phyloP scores from a whole-genome alignment of 1,140 invertebrate genomes.

The Apolygus lucorum region DNA sequence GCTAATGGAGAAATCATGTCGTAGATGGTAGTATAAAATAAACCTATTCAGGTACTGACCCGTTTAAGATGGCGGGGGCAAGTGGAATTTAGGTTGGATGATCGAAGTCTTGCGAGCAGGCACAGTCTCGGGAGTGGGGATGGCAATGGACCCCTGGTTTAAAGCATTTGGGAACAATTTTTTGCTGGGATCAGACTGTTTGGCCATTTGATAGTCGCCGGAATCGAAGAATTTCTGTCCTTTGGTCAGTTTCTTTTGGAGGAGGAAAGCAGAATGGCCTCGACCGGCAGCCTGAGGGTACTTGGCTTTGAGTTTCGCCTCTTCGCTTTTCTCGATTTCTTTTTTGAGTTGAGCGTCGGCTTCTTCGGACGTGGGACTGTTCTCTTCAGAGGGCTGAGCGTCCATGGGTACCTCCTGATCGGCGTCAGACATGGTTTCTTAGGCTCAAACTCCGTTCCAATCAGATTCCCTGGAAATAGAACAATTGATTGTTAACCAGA shows the following conservation, averaged over 20 bases:
- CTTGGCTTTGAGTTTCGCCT: slow-evolving; percentile 87
- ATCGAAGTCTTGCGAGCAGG: slow-evolving; percentile 86
- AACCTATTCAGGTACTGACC: too few relatives aligned
- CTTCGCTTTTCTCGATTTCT: slow-evolving; percentile 69
- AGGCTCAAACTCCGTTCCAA: too few relatives aligned
- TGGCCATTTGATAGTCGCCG: slow-evolving; percentile 98
- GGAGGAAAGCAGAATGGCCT: slow-evolving; percentile 79
- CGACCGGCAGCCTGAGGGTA: slow-evolving; percentile 60
- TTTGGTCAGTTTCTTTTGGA: slow-evolving; percentile 89
- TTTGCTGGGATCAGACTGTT: slow-evolving; percentile 62
- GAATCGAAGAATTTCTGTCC: slow-evolving; percentile 99
- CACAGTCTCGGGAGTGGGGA: slow-evolving; percentile 88
- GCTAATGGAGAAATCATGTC: too few relatives aligned
- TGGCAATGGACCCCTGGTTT: slow-evolving; percentile 51
- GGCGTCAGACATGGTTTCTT: background rate
- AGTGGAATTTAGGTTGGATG: slow-evolving; percentile 57
- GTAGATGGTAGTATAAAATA: too few relatives aligned
- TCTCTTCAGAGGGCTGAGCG: background rate
- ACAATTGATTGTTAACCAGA: too few relatives aligned
- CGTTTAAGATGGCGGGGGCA: slow-evolving; percentile 8
- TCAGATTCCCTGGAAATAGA: background rate
- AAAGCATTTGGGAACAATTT: slow-evolving; percentile 48
- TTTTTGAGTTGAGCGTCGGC: background rate
- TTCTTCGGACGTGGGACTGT: background rate
- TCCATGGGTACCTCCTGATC: slow-evolving; percentile 1